A percentile compares a stretch with the other conserved stretches of the same genome.
These are phyloP conservation scores for Drosophila ercepeae DNA, from an alignment of 1,140 invertebrate genomes.

Conservation along the genomic window DNA sequence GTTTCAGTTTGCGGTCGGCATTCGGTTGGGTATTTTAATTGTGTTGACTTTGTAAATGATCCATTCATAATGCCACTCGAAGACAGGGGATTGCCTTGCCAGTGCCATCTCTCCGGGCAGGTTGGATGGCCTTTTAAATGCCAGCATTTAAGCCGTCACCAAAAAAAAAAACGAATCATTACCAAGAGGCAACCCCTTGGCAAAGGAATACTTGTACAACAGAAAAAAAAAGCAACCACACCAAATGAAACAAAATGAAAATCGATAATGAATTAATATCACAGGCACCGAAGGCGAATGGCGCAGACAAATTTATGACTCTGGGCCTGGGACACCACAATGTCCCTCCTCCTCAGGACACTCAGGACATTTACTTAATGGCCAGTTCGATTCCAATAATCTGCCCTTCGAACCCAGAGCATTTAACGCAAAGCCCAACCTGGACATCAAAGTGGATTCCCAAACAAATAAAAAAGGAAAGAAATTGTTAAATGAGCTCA, in stretches of 20 bases:
- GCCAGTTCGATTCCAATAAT: slow-evolving; percentile 12
- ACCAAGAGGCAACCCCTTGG: background rate
- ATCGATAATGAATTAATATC: slow-evolving; percentile 77
- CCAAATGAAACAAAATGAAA: slow-evolving; percentile 62
- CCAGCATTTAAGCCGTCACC: slow-evolving; percentile 47
- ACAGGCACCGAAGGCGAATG: slow-evolving; percentile 55
- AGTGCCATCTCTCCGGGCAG: slow-evolving; percentile 5
- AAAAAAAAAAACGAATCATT: slow-evolving; percentile 17
- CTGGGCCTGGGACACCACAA: slow-evolving; percentile 23
- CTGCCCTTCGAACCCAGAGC: slow-evolving; percentile 15
- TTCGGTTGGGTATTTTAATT: slow-evolving; percentile 65
- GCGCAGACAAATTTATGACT: slow-evolving; percentile 71
- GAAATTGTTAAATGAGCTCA: background rate
- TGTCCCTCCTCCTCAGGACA: background rate
- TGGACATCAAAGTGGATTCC: background rate
- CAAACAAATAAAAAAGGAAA: background rate
- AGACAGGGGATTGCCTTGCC: slow-evolving; percentile 26
- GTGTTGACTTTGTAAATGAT: slow-evolving; percentile 79
- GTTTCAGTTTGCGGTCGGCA: slow-evolving; percentile 22
- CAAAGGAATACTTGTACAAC: no score
- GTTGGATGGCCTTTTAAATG: slow-evolving; percentile 47
- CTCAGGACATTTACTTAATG: slow-evolving; percentile 52
- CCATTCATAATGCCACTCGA: slow-evolving; percentile 71
- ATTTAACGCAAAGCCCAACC: slow-evolving; percentile 11
- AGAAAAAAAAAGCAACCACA: slow-evolving; percentile 8